Evolutionary conservation across 2,797 vertebrate genomes (phyloP), one percentile per base, ranked within the genome.

Genomic region (Muraenolepis orangiensis): DNA sequence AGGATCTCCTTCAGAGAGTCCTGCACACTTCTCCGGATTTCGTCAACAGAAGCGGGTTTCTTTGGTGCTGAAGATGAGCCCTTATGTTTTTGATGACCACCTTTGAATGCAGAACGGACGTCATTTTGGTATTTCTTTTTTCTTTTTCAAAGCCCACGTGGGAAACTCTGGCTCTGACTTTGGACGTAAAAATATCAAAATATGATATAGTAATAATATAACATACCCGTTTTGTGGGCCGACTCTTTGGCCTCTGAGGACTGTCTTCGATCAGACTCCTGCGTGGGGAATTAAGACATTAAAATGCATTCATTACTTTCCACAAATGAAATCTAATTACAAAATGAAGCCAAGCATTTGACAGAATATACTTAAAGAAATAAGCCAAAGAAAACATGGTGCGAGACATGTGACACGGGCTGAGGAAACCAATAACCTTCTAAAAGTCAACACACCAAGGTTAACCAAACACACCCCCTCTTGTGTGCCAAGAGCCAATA

Each of bases 1-100:
- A 99, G 94, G 83, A 99, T 98, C 80, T 99, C 98, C 87, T 96
- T 98, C 64, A 99, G 93, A 69, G 98, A 97, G 28, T 98, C 97
- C 1, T 95, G 95, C 72, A 99, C 98, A 23, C 95, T 99, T 80
- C 96, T 94, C 79, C 98, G 94, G 90, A 99, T 98, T 80, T 98
- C 95, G 77, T 98, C 97, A 75, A 95, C 93, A 81, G 98, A 99
- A 66, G 87, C 90, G 0, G 96, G 98, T 82, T 97, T 94, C 89
- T 93, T 99, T 46, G 95, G 92, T 81, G 92, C 77, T 72, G 95
- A 81, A 51, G 93, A 87, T 0, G 87, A 73, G 12, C 90, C 84
- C 91, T 95, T 98, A 80, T 94, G 95, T 85, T 95, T 98, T 70
- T 91, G 89, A 36, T 92, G 90, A 85, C 78, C 13, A 74, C 94